Base-by-base conservation (phyloP, 2,888 invertebrate genomes). In the Dyspetes luteomarginatus region DNA sequence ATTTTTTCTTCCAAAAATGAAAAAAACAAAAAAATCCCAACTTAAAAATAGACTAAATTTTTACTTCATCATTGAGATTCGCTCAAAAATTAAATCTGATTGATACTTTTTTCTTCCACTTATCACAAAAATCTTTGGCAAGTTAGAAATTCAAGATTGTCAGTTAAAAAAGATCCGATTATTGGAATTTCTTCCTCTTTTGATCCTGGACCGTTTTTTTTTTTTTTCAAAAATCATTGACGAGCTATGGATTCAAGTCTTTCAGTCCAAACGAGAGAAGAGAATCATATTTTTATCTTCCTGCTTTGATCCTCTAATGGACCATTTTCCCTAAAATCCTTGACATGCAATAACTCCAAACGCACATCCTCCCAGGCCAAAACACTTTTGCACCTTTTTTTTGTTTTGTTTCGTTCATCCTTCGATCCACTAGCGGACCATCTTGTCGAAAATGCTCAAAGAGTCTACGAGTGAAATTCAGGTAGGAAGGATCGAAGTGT, bases 401-500 rank as follows among this genome's bases (percentile, higher is more conserved):
- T 36, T 36, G 12, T 1, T 2, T 9, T 36, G 36, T 36, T 36
- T 1, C 7, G 1, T 36, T 1, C 2, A 0, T 36, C 1, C 36
- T 36, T 36, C 36, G 2, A 36, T 9, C 5, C 36, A 1, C 36
- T 9, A 9, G 36, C 36, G 12, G 2, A n/a, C n/a, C n/a, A n/a
- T n/a, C n/a, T n/a, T n/a, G n/a, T n/a, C n/a, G n/a, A n/a, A n/a
- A n/a, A n/a, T n/a, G n/a, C n/a, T n/a, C n/a, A n/a, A n/a, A n/a
- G n/a, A n/a, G 7, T 30, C 36, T 7, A 12, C 9, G 36, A 7
- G 17, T n/a, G 17, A 69, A 67, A 60, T 65, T 50, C 71, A 78
- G 78, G 78, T 78, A 41, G 65, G 56, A 30, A 58, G 36, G 67
- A 62, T 71, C 64, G 64, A 65, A 71, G 65, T 41, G 17, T 3